A percentile compares a stretch with the other conserved stretches of the same genome.
These are phyloP conservation scores for Cerastoderma edule DNA, from an alignment of 2,888 invertebrate genomes.

Conservation along the genomic window DNA sequence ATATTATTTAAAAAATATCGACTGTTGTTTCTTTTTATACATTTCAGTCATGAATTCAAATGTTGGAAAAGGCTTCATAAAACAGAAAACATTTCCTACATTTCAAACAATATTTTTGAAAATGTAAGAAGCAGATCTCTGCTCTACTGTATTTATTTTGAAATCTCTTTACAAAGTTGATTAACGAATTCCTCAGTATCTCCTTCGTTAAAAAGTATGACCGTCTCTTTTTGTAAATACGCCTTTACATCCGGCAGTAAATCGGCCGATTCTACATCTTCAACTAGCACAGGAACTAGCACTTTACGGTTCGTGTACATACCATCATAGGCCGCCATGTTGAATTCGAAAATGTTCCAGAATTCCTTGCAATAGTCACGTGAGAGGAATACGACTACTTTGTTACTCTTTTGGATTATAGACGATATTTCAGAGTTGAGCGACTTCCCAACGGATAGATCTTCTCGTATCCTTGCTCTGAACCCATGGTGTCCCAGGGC, in stretches of 20 bases:
- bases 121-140: no score
- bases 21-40: no score
- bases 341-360: constrained; percentile 54
- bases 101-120: no score
- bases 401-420: constrained; percentile 25
- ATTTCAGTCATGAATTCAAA: no score
- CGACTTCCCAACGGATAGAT: constrained; percentile 18
- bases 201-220: not conserved
- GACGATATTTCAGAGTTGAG: constrained; percentile 29
- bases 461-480: constrained; percentile 26
- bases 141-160: no score
- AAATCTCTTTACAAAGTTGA: constrained; percentile 5
- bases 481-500: constrained; percentile 15
- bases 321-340: constrained; percentile 48
- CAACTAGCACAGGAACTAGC: constrained; percentile 33
- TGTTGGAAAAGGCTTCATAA: no score
- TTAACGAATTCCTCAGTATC: constrained; percentile 12
- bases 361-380: constrained; percentile 33
- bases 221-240: constrained; percentile 9
- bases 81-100: no score
- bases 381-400: constrained; percentile 41
- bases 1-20: no score
- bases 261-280: constrained; percentile 9
- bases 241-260: constrained; percentile 27
- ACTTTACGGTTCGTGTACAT: constrained; percentile 46